These are phyloP conservation scores for Eufriesea mexicana DNA, from an alignment of 1,140 invertebrate species.

Conservation along the genomic window DNA sequence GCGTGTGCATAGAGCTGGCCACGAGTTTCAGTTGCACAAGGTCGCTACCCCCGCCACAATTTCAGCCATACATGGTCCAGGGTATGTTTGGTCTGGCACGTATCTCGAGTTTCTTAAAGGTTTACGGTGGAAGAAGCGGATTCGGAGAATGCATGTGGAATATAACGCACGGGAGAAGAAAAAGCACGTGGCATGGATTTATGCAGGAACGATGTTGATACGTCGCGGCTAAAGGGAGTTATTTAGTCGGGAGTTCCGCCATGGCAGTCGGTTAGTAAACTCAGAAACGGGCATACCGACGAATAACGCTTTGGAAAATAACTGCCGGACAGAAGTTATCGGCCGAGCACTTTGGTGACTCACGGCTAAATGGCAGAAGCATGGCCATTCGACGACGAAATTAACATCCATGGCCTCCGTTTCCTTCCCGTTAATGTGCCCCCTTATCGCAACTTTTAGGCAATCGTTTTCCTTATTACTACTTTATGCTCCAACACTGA, in stretches of 20 bases:
- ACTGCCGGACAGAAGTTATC: conserved; percentile 15
- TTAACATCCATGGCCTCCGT: conserved; percentile 5
- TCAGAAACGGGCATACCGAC: not conserved
- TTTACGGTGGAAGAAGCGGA: not conserved
- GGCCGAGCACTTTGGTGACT: conserved; percentile 20
- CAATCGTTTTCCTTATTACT: not conserved
- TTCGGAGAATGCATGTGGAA: too few relatives aligned
- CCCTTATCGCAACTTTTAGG: not conserved
- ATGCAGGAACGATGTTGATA: not conserved
- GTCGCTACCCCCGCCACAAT: not conserved
- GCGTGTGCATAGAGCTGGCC: not conserved
- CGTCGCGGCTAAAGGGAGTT: not conserved
- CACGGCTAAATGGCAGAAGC: conserved; percentile 3
- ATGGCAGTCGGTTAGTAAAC: not conserved
- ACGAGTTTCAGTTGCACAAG: not conserved
- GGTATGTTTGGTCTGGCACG: not conserved
- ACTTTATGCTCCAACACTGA: not conserved
- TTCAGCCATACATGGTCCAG: not conserved
- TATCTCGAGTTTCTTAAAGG: not conserved
- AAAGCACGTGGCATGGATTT: not conserved
- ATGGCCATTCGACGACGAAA: not conserved
- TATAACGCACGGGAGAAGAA: not conserved
- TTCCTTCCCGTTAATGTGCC: not conserved
- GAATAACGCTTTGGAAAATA: conserved; percentile 30
- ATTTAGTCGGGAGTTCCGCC: not conserved